Evolutionary conservation across 2,888 invertebrate species (phyloP).

Genomic region (Hoplodrina blanda): DNA sequence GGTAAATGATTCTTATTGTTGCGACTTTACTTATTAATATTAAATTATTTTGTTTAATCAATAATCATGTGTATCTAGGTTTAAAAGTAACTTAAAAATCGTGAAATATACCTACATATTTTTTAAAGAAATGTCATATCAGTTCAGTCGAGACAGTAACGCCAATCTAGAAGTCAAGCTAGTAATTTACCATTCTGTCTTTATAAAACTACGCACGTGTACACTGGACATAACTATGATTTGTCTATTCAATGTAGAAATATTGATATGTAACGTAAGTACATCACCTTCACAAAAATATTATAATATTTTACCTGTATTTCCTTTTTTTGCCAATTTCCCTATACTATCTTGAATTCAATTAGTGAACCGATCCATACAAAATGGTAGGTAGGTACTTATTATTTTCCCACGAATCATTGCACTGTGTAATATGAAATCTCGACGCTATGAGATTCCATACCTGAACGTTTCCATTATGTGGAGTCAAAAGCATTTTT

Average conservation of each 20-base stretch:
- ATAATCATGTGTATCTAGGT: no score
- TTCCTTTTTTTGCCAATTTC: constrained; percentile 14
- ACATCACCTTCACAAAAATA: not conserved
- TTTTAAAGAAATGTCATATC: no score
- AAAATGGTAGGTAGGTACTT: constrained; percentile 47
- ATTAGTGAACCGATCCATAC: constrained; percentile 46
- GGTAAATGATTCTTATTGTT: no score
- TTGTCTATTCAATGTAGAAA: not conserved
- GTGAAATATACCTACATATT: no score
- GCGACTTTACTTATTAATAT: no score
- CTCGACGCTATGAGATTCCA: constrained; percentile 42
- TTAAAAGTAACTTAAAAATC: no score
- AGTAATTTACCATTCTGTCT: no score
- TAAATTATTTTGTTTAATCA: no score
- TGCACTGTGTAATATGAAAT: constrained; percentile 54
- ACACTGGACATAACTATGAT: no score
- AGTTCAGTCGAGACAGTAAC: no score
- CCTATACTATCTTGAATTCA: constrained; percentile 31
- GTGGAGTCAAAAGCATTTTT: constrained; percentile 42
- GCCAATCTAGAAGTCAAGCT: no score
- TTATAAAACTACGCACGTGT: no score
- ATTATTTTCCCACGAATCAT: constrained; percentile 62
- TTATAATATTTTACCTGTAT: not conserved
- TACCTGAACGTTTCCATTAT: constrained; percentile 46
- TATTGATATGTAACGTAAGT: not conserved